Base-by-base conservation (phyloP, 92 coral and sea anemone species). In the Umimayanthus chanpuru region DNA sequence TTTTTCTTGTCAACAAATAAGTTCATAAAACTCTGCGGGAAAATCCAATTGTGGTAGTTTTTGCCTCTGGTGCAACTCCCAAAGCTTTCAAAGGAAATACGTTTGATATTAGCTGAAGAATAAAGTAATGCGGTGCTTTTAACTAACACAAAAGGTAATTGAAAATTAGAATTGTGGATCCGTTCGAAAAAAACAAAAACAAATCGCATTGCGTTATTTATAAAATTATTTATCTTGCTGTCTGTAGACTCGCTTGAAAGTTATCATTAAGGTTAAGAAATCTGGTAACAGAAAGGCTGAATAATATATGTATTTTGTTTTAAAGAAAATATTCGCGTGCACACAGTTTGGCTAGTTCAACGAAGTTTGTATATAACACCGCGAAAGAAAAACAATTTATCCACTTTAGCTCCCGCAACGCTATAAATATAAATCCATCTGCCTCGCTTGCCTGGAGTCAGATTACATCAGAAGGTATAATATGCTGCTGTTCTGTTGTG, bases 331-430 rank as follows among this genome's bases (percentile, higher is more conserved):
- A 71, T 71, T 76, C 26, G 58, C 6, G 58, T 25, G 40, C 9
- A 32, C 44, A 39, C n/a, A 61, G 56, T 55, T 32, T 80, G 9
- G 39, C 44, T 53, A 30, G 25, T 66, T 28, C 44, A 30, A 12
- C 29, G 32, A 40, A n/a, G 40, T 65, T 64, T 23, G 39, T 39
- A 64, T 25, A 44, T 32, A 41, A 32, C 39, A 16, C 16, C 44
- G 44, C 16, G 44, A 41, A 1, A 39, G 56, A 23, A 40, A 58
- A 81, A 61, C 55, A 64, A 81, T 56, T 64, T 21, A 64, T 26
- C 30, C 21, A 38, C 32, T 25, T 25, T 18, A 65, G 55, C 86
- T 76, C 86, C 68, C 86, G 86, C 86, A n/a, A 64, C 23, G 58
- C 85, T 43, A 36, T 81, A 64, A 79, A 28, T 25, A 20, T 5